phyloP scores from a whole-genome alignment of 2,113 vertebrate species.

The Pteropus alecto region DNA sequence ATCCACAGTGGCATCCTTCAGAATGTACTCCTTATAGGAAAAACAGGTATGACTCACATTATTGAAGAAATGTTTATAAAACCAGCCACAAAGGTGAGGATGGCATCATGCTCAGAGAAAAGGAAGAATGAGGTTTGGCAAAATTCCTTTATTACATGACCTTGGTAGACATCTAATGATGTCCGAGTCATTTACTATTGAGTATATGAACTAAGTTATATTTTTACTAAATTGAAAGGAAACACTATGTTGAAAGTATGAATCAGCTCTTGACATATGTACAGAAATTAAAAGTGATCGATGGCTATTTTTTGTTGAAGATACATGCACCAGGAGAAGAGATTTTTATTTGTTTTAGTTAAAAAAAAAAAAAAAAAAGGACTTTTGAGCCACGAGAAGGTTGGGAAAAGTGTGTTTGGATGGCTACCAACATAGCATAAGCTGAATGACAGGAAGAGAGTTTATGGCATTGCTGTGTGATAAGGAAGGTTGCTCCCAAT shows the following conservation, averaged over 20 bases:
- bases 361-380: not conserved
- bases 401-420: not conserved
- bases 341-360: not conserved
- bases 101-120: not conserved
- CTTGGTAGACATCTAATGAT: not conserved
- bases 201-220: not conserved
- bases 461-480: not conserved
- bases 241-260: not conserved
- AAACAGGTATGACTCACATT: not conserved
- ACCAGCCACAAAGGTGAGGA: not conserved
- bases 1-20: not conserved
- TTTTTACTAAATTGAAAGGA: not conserved
- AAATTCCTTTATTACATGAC: conserved; percentile 17
- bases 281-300: not conserved
- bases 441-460: not conserved
- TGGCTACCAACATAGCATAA: not conserved
- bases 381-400: not conserved
- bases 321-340: not conserved
- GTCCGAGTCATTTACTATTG: not conserved
- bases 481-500: not conserved
- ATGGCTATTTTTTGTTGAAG: not conserved
- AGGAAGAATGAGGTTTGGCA: not conserved
- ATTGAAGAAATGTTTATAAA: not conserved
- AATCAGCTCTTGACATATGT: conserved; percentile 1
- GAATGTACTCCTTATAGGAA: not conserved